phyloP scores from a whole-genome alignment of 2,797 vertebrate genomes.

The Eremophila alpestris region DNA sequence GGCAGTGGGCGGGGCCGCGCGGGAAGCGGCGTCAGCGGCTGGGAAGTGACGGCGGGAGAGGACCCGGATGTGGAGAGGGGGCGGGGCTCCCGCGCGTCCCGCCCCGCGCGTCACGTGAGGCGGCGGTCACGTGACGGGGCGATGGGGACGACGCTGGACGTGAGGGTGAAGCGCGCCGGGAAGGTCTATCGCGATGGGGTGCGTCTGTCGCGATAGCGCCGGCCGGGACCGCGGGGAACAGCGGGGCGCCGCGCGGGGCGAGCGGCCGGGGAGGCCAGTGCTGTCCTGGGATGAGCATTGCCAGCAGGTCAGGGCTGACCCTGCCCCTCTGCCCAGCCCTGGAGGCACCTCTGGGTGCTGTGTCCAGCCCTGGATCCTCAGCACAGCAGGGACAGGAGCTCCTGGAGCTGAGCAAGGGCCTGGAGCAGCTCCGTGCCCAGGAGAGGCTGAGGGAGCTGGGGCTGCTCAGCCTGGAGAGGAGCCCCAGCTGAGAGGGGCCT shows the following conservation, averaged over 20 bases:
- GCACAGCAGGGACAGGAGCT: no score
- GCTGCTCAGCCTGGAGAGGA: no score
- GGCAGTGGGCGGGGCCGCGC: neutral
- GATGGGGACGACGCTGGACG: constrained; percentile 89
- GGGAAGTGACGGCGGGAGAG: neutral
- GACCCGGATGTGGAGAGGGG: neutral
- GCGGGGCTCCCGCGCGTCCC: rapidly evolving
- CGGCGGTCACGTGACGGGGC: neutral
- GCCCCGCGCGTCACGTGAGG: neutral
- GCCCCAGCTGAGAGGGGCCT: no score
- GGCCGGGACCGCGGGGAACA: rapidly evolving
- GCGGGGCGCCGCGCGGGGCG: no score
- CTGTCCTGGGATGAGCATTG: no score
- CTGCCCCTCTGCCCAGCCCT: no score
- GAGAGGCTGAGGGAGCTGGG: no score
- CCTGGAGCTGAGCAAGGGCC: no score
- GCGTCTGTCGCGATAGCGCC: neutral
- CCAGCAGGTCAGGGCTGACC: no score
- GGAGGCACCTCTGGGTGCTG: no score
- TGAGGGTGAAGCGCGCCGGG: constrained; percentile 92
- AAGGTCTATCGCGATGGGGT: constrained; percentile 93
- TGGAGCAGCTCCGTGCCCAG: no score
- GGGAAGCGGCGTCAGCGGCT: neutral
- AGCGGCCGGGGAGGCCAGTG: rapidly evolving
- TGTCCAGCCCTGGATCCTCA: no score